Evolutionary conservation across 1,140 invertebrate genomes (phyloP).

Genomic region (Drosophila persimilis): DNA sequence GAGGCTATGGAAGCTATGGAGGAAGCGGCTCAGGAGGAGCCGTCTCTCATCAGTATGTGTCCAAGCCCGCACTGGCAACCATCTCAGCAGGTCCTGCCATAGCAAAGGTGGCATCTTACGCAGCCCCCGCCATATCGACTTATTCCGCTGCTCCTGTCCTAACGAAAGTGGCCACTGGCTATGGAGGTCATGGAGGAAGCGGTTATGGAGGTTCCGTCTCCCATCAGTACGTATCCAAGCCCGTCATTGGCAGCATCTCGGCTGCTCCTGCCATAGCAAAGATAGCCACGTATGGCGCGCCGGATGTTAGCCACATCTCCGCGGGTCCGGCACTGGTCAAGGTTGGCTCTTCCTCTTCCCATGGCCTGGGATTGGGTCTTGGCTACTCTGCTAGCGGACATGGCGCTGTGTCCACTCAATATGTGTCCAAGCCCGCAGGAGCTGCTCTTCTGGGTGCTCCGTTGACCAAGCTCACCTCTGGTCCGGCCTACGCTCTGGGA

Average conservation of each 20-base stretch:
- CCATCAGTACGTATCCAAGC: slow-evolving; percentile 72
- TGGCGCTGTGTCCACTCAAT: slow-evolving; percentile 18
- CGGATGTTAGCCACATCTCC: slow-evolving; percentile 38
- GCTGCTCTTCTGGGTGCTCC: slow-evolving; percentile 12
- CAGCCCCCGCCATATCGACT: slow-evolving; percentile 34
- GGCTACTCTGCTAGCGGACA: slow-evolving; percentile 23
- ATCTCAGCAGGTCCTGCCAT: slow-evolving; percentile 33
- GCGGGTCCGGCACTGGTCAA: slow-evolving; percentile 48
- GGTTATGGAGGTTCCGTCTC: slow-evolving; percentile 50
- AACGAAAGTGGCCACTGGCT: slow-evolving; percentile 20
- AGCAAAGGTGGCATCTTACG: slow-evolving; percentile 40
- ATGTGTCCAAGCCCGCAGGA: slow-evolving; percentile 21
- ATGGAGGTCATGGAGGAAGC: slow-evolving; percentile 9
- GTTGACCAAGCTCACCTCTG: slow-evolving; percentile 48
- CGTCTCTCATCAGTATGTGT: slow-evolving; percentile 66
- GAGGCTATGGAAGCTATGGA: slow-evolving; percentile 1
- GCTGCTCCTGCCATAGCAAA: slow-evolving; percentile 49
- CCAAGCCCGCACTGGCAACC: slow-evolving; percentile 31
- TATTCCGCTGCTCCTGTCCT: slow-evolving; percentile 42
- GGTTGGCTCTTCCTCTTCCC: slow-evolving; percentile 32
- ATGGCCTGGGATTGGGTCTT: slow-evolving; percentile 24
- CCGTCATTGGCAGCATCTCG: slow-evolving; percentile 17
- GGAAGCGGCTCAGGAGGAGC: slow-evolving; percentile 43
- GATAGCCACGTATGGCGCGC: slow-evolving; percentile 41
- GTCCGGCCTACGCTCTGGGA: slow-evolving; percentile 36